Percentiles rank a stretch among this genome's conserved stretches.
These are phyloP conservation scores for Sialis fuliginosa DNA, from an alignment of 2,888 invertebrate species.

Conservation along the genomic window DNA sequence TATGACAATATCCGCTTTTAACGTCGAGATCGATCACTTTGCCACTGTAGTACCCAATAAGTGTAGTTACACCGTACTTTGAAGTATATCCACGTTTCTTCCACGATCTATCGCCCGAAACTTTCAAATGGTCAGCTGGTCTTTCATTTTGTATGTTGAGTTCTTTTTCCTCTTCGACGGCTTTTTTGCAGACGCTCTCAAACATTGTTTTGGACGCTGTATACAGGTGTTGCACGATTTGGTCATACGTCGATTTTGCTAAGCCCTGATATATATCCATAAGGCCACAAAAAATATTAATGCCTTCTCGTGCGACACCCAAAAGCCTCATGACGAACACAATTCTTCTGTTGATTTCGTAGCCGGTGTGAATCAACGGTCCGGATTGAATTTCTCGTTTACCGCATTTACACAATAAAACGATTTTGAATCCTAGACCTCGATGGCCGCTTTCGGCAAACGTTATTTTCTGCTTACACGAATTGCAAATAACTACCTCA, in stretches of 20 bases:
- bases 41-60: slow-evolving; percentile 5
- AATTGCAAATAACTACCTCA: slow-evolving; percentile 6
- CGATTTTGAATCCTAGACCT: slow-evolving; percentile 12
- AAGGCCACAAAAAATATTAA: slow-evolving; percentile 14
- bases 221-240: slow-evolving; percentile 8
- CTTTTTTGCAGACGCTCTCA: slow-evolving; percentile 9
- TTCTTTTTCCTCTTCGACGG: slow-evolving; percentile 9
- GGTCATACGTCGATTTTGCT: slow-evolving; percentile 9
- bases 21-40: slow-evolving; percentile 6
- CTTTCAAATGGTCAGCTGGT: slow-evolving; percentile 2
- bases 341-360: slow-evolving; percentile 14
- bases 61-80: slow-evolving; percentile 5
- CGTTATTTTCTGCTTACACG: slow-evolving; percentile 9
- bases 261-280: slow-evolving; percentile 13
- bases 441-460: slow-evolving; percentile 11
- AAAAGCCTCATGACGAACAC: slow-evolving; percentile 15
- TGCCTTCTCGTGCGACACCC: slow-evolving; percentile 14
- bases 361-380: slow-evolving; percentile 12
- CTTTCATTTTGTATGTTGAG: slow-evolving; percentile 10
- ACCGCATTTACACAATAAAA: slow-evolving; percentile 10
- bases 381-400: slow-evolving; percentile 11
- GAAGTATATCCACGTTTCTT: slow-evolving; percentile 7
- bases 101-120: slow-evolving; percentile 8
- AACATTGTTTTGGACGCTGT: slow-evolving; percentile 9
- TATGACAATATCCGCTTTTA: slow-evolving; percentile 4